Evolutionary conservation across 2,113 vertebrate species (phyloP).

Genomic region (Heptranchias perlo): DNA sequence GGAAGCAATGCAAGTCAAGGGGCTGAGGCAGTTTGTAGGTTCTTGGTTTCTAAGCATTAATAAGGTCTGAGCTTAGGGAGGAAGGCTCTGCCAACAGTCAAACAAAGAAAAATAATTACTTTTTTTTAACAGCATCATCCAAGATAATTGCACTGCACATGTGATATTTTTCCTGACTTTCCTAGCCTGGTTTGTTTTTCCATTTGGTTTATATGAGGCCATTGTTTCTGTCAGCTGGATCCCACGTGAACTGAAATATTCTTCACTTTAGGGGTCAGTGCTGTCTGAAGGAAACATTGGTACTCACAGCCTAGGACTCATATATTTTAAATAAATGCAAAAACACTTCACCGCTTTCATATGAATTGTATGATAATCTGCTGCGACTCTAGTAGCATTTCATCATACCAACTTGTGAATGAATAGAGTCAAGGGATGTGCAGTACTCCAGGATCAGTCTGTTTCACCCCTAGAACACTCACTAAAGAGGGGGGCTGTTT

Average conservation of each 20-base stretch:
- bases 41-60: too few relatives aligned
- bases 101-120: not conserved
- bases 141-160: not conserved
- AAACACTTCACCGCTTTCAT: not conserved
- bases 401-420: not conserved
- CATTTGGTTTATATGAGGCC: not conserved
- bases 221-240: not conserved
- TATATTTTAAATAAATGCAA: not conserved
- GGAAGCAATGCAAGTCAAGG: too few relatives aligned
- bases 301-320: not conserved
- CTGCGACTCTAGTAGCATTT: not conserved
- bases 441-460: not conserved
- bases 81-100: not conserved
- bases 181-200: not conserved
- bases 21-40: too few relatives aligned
- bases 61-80: too few relatives aligned
- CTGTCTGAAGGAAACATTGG: not conserved
- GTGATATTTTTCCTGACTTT: not conserved
- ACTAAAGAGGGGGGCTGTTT: not conserved
- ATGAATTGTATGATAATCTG: not conserved
- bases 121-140: not conserved
- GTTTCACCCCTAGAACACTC: not conserved
- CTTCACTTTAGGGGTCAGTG: not conserved
- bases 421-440: not conserved
- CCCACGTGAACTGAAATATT: not conserved